Percentiles rank a stretch among this genome's conserved stretches.
phyloP scores from a whole-genome alignment of 2,797 vertebrate species.

The Acomys russatus region DNA sequence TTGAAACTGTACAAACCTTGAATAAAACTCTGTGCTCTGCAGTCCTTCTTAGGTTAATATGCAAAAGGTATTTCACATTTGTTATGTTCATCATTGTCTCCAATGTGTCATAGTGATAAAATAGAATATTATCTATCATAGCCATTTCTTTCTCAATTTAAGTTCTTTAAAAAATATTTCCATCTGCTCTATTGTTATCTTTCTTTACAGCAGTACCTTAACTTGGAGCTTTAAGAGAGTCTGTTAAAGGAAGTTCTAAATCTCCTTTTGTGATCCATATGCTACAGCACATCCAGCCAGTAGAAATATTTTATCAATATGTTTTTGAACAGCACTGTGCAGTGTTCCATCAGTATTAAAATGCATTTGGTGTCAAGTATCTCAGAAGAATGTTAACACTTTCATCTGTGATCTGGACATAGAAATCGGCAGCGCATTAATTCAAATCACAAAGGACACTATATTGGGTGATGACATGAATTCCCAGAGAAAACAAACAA shows the following conservation, averaged over 20 bases:
- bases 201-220: slow-evolving; percentile 67
- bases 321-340: slow-evolving; percentile 69
- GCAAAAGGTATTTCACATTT: slow-evolving; percentile 69
- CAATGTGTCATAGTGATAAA: slow-evolving; percentile 76
- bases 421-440: slow-evolving; percentile 77
- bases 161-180: slow-evolving; percentile 71
- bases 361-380: slow-evolving; percentile 71
- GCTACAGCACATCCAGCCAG: background rate
- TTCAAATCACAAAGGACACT: slow-evolving; percentile 81
- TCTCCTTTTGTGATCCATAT: slow-evolving; percentile 65
- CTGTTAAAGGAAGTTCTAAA: slow-evolving; percentile 74
- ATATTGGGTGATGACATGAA: slow-evolving; percentile 78
- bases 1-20: background rate
- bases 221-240: slow-evolving; percentile 45
- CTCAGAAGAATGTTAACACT: slow-evolving; percentile 80
- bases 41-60: slow-evolving; percentile 56
- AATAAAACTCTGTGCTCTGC: background rate
- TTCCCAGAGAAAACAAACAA: background rate
- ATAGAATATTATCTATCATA: slow-evolving; percentile 55
- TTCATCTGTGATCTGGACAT: slow-evolving; percentile 73
- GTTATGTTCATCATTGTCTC: slow-evolving; percentile 67
- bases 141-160: slow-evolving; percentile 69
- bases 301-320: slow-evolving; percentile 72
- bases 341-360: slow-evolving; percentile 68
- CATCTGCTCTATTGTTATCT: slow-evolving; percentile 45